Conservation (phyloP, 2,888 invertebrate genomes). For the Volucella inflata region DNA sequence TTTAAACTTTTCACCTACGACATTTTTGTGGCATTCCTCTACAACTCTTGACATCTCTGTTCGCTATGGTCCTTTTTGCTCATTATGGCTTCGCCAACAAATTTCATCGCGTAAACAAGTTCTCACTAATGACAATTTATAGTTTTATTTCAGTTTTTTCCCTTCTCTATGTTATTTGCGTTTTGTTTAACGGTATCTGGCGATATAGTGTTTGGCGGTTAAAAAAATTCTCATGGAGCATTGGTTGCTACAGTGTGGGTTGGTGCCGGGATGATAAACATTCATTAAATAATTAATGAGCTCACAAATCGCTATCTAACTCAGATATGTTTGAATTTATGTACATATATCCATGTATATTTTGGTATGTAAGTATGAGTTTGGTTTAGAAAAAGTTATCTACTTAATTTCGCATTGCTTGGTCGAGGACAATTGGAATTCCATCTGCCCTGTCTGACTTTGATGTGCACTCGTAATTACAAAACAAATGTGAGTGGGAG, state of each 20-base stretch:
- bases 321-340: not conserved
- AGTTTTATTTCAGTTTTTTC: not conserved
- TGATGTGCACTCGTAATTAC: not conserved
- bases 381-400: conserved; percentile 11
- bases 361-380: not conserved
- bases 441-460: not conserved
- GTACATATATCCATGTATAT: not conserved
- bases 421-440: conserved; percentile 30
- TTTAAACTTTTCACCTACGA: too few relatives aligned
- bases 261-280: not conserved
- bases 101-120: not conserved
- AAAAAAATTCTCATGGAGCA: conserved; percentile 4
- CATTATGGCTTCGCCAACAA: not conserved
- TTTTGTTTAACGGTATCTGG: not conserved
- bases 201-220: not conserved
- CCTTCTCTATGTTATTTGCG: not conserved
- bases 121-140: conserved; percentile 5
- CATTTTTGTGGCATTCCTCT: too few relatives aligned
- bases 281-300: conserved; percentile 52
- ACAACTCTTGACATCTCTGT: not conserved
- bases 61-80: not conserved
- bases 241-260: not conserved
- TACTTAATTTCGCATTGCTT: conserved; percentile 47
- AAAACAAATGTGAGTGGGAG: conserved; percentile 2
- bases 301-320: not conserved